Percentiles rank a stretch among this genome's conserved stretches.
Conservation (phyloP, 2,113 vertebrate genomes). For the Hiodon alosoides region DNA sequence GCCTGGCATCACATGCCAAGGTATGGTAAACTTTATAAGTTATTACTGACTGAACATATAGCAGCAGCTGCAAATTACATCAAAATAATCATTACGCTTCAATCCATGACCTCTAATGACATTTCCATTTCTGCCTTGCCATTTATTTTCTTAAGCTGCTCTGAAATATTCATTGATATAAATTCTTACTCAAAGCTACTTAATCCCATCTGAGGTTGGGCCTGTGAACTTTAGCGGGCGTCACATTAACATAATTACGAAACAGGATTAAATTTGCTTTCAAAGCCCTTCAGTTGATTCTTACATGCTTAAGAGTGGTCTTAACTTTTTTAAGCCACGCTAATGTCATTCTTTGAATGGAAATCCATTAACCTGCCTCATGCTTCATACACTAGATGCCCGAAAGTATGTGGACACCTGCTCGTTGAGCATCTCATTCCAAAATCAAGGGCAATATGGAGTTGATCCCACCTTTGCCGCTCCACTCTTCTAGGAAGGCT, state of each 20-base stretch:
- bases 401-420: too few relatives aligned
- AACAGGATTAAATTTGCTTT: conserved; percentile 12
- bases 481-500: too few relatives aligned
- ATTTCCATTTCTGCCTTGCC: conserved; percentile 12
- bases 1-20: neutral
- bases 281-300: neutral
- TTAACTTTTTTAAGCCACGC: neutral
- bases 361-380: neutral
- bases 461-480: too few relatives aligned
- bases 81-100: conserved; percentile 20
- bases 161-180: conserved; percentile 23
- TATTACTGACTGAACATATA: neutral
- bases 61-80: neutral
- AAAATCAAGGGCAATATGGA: too few relatives aligned
- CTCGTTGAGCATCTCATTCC: too few relatives aligned
- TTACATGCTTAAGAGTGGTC: conserved; percentile 1
- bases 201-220: conserved; percentile 17
- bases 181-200: neutral
- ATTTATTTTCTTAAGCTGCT: conserved; percentile 20
- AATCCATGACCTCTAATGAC: conserved; percentile 4
- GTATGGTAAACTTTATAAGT: neutral
- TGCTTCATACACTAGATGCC: too few relatives aligned
- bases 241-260: conserved; percentile 23
- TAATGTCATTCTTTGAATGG: neutral
- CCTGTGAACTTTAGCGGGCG: conserved; percentile 11